Conservation (phyloP, 1,140 invertebrate genomes). For the Drosophila biarmipes region DNA sequence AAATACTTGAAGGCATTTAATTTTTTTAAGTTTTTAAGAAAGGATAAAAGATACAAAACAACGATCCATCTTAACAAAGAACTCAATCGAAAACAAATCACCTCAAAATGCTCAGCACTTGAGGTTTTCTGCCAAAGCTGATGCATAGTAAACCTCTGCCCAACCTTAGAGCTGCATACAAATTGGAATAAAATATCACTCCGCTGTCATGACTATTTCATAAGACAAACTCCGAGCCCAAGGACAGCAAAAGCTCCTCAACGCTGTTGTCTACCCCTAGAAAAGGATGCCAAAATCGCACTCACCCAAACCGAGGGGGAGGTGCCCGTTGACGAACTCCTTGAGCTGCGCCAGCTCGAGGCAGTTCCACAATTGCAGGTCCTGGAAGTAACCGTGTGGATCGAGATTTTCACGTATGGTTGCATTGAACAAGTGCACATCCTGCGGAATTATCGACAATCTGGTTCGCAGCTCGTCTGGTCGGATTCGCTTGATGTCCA, state of each 20-base stretch:
- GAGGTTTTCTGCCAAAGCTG: neutral
- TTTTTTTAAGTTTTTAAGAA: no score
- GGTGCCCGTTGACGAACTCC: slow-evolving; percentile 88
- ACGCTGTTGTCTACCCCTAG: slow-evolving; percentile 22
- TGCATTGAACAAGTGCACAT: slow-evolving; percentile 95
- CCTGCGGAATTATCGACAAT: slow-evolving; percentile 96
- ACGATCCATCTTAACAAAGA: no score
- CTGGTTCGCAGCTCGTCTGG: slow-evolving; percentile 90
- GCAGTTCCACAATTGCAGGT: slow-evolving; percentile 90
- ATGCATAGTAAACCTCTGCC: no score
- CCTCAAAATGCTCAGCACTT: slow-evolving; percentile 39
- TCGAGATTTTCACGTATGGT: slow-evolving; percentile 96
- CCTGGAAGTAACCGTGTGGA: slow-evolving; percentile 89
- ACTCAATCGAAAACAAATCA: slow-evolving; percentile 32
- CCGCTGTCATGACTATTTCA: slow-evolving; percentile 70
- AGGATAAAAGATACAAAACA: no score
- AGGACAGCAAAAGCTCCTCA: slow-evolving; percentile 35
- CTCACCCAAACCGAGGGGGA: slow-evolving; percentile 88
- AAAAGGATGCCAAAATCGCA: slow-evolving; percentile 7
- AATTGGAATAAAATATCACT: slow-evolving; percentile 47
- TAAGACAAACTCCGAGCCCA: slow-evolving; percentile 43
- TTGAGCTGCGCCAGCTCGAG: slow-evolving; percentile 88
- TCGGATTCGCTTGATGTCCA: slow-evolving; percentile 88
- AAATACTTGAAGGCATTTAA: no score
- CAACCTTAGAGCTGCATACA: neutral